Percentiles rank a stretch among this genome's conserved stretches.
These are phyloP conservation scores for Sminthurides aquaticus DNA, from an alignment of 2,888 invertebrate genomes.

Conservation along the genomic window DNA sequence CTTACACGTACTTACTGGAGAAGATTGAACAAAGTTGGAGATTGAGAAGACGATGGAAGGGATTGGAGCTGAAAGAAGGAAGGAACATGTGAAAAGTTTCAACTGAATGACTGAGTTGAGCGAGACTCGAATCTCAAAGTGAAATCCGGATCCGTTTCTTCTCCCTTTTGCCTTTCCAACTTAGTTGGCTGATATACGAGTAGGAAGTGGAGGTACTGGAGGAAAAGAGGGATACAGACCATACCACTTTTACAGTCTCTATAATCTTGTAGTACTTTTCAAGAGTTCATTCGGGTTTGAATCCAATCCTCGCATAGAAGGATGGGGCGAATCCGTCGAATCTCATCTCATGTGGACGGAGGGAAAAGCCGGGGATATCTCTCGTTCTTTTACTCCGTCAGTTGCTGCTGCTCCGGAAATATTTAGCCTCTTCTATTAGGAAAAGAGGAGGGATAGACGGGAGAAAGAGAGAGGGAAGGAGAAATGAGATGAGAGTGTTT, in stretches of 20 bases:
- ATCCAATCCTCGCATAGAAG: constrained; percentile 20
- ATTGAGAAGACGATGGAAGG: constrained; percentile 12
- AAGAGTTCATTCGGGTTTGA: constrained; percentile 24
- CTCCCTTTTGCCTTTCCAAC: constrained; percentile 19
- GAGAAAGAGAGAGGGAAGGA: constrained; percentile 8
- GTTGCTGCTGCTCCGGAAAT: constrained; percentile 17
- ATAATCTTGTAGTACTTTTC: constrained; percentile 27
- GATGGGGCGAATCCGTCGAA: background rate
- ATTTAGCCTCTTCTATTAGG: constrained; percentile 23
- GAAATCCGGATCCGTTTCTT: constrained; percentile 27
- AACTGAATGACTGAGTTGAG: constrained; percentile 30
- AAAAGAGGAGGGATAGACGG: constrained; percentile 4
- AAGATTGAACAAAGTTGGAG: constrained; percentile 3
- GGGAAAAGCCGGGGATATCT: constrained; percentile 13
- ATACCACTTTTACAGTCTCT: constrained; percentile 25
- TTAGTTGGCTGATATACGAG: no score
- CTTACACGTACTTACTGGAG: background rate
- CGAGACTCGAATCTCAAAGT: constrained; percentile 35
- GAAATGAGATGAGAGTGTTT: background rate
- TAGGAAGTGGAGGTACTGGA: background rate
- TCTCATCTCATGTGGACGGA: constrained; percentile 11
- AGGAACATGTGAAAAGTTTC: constrained; percentile 34
- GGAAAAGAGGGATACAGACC: background rate
- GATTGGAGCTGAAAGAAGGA: constrained; percentile 25
- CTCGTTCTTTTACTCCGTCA: background rate